Evolutionary conservation across 2,113 vertebrate genomes (phyloP).

Genomic region (Poeciliopsis occidentalis): DNA sequence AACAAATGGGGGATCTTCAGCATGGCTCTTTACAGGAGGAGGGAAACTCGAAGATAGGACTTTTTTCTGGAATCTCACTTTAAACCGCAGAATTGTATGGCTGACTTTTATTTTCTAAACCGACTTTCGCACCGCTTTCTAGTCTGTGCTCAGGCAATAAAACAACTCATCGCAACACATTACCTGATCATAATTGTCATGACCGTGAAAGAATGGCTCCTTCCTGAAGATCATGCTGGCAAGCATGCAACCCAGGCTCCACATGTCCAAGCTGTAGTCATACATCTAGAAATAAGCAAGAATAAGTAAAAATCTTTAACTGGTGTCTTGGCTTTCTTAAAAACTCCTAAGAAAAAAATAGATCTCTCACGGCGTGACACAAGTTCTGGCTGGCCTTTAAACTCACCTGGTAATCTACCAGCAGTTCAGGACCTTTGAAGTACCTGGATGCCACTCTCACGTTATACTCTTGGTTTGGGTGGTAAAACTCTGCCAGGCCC

Average conservation of each 20-base stretch:
- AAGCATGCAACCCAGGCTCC: slow-evolving; percentile 88
- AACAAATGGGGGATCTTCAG: background rate
- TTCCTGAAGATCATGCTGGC: slow-evolving; percentile 91
- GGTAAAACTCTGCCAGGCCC: slow-evolving; percentile 89
- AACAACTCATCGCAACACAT: background rate
- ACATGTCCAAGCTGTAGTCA: slow-evolving; percentile 90
- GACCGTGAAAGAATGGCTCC: slow-evolving; percentile 89
- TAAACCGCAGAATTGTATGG: background rate
- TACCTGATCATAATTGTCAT: slow-evolving; percentile 90
- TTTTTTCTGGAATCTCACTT: background rate
- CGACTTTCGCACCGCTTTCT: background rate
- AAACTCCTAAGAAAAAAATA: background rate
- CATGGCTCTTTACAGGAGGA: background rate
- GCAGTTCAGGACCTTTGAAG: slow-evolving; percentile 88
- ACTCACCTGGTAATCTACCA: slow-evolving; percentile 88
- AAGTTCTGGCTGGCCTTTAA: background rate
- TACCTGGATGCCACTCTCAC: slow-evolving; percentile 87
- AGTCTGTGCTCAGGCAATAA: background rate
- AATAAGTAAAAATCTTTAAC: background rate
- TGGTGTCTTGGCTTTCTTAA: background rate
- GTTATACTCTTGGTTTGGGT: slow-evolving; percentile 89
- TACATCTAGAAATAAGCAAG: slow-evolving; percentile 80
- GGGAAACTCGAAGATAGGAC: background rate
- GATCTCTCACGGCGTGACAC: background rate
- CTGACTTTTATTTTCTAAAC: background rate